Evolutionary conservation across 2,797 vertebrate species (phyloP).

Genomic region (Myotis daubentonii): DNA sequence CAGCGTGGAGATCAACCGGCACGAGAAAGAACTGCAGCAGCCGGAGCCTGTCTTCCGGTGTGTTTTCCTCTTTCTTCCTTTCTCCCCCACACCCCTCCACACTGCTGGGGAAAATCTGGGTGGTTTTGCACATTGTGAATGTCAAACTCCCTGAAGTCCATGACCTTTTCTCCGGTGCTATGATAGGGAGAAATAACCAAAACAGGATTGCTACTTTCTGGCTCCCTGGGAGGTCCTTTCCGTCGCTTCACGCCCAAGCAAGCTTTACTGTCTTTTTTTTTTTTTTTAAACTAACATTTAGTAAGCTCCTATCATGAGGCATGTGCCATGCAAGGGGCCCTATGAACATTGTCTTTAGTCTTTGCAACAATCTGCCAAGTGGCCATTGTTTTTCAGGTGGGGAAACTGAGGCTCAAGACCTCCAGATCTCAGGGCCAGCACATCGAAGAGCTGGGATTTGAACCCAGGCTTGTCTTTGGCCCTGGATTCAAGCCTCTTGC

Average conservation of each 20-base stretch:
- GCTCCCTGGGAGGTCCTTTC: neutral
- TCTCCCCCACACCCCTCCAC: no score
- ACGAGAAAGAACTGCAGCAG: neutral
- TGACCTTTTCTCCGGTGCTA: neutral
- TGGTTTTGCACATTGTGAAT: neutral
- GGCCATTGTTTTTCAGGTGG: neutral
- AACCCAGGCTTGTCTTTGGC: neutral
- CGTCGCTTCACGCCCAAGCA: neutral
- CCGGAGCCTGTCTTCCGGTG: no score
- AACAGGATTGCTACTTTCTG: neutral
- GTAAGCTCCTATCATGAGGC: neutral
- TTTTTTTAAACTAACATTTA: neutral
- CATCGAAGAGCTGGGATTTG: neutral
- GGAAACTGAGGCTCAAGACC: neutral
- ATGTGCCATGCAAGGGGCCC: neutral
- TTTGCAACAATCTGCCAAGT: neutral
- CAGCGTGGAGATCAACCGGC: neutral
- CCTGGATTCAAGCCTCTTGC: neutral
- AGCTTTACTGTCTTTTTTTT: neutral
- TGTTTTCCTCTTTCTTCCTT: neutral
- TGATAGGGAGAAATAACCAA: neutral
- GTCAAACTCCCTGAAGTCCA: neutral
- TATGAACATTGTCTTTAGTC: neutral
- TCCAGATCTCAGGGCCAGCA: neutral
- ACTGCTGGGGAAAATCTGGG: neutral